These are phyloP conservation scores for Phalacrocorax brasilianus DNA, from an alignment of 2,113 vertebrate species.

Conservation along the genomic window DNA sequence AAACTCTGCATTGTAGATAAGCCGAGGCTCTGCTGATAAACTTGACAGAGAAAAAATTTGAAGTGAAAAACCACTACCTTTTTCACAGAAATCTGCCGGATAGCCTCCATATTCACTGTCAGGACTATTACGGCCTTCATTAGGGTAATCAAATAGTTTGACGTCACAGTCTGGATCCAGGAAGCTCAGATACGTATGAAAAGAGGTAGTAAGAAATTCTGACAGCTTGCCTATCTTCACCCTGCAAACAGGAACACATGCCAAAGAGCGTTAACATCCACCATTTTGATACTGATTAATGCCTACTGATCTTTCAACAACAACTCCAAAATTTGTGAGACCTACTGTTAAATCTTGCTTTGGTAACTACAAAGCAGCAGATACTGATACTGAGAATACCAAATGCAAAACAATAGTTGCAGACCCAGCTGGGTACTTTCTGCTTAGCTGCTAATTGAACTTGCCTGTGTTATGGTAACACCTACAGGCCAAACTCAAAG, in stretches of 20 bases:
- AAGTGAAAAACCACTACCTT: conserved; percentile 65
- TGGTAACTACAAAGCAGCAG: neutral
- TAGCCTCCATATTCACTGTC: conserved; percentile 79
- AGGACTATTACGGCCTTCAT: conserved; percentile 73
- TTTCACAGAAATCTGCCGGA: conserved; percentile 61
- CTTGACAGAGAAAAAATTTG: neutral
- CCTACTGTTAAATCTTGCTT: neutral
- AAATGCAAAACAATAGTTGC: neutral
- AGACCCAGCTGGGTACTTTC: neutral
- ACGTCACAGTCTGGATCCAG: conserved; percentile 87
- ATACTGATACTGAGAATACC: neutral
- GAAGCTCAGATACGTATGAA: conserved; percentile 92
- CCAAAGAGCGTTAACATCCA: neutral
- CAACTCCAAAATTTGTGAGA: neutral
- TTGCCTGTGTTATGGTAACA: neutral
- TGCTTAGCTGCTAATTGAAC: neutral
- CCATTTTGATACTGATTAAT: neutral
- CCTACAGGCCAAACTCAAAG: neutral
- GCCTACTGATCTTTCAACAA: neutral
- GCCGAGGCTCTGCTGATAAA: neutral
- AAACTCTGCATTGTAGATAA: neutral
- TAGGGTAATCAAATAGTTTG: conserved; percentile 79
- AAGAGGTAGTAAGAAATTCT: conserved; percentile 93
- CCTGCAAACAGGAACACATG: conserved; percentile 64
- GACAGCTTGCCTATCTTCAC: conserved; percentile 90